These are phyloP conservation scores for Dryococelus australis DNA, from an alignment of 2,888 invertebrate species.

Conservation along the genomic window DNA sequence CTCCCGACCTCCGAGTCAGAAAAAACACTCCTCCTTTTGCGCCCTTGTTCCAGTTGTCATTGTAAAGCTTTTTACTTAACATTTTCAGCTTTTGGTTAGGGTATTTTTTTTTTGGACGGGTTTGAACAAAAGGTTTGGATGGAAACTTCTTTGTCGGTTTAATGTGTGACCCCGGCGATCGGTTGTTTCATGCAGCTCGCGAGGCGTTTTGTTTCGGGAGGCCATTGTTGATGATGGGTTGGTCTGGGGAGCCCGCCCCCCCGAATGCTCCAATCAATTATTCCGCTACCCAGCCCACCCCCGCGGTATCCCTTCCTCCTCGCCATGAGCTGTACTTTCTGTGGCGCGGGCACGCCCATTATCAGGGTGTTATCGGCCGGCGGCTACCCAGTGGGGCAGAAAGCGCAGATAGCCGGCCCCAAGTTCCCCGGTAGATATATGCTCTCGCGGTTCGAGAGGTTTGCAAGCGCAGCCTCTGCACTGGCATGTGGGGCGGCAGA, in stretches of 20 bases:
- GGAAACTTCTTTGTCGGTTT: neutral
- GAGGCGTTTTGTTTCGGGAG: neutral
- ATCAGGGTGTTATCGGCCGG: constrained; percentile 8
- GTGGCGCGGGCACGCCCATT: neutral
- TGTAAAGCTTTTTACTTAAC: constrained; percentile 4
- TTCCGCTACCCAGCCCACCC: neutral
- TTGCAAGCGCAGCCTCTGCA: neutral
- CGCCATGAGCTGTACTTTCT: neutral
- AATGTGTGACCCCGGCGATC: neutral
- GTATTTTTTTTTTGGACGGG: neutral
- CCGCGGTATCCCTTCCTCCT: neutral
- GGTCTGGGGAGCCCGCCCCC: neutral
- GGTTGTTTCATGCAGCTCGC: neutral
- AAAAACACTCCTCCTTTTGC: neutral
- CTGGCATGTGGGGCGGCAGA: neutral
- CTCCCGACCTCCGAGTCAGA: neutral
- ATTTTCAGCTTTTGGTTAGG: neutral
- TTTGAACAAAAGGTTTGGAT: too few relatives aligned
- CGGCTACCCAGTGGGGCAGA: neutral
- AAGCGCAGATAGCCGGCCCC: neutral
- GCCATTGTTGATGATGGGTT: neutral
- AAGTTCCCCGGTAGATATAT: neutral
- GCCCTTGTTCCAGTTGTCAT: neutral
- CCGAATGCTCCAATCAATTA: neutral
- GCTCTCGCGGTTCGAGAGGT: neutral